Evolutionary conservation across 2,797 vertebrate species (phyloP), one percentile per base, ranked within the genome.

Genomic region (Hipposideros larvatus): DNA sequence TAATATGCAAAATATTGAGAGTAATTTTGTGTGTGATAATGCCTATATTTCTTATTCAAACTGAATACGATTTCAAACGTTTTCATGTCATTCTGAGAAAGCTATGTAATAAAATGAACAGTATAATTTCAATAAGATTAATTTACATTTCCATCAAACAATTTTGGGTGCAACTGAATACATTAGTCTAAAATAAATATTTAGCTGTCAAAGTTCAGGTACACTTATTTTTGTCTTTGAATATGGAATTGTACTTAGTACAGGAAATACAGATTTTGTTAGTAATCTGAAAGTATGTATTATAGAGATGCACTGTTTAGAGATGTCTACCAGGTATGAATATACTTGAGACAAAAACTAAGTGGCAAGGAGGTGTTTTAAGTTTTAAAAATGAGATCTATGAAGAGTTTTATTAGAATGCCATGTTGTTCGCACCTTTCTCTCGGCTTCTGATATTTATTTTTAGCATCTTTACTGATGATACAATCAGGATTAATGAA

Each of bases 401-500:
- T 73, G 13, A 94, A 90, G 61, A 92, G 4, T 43, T 90, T 85
- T 94, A 73, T 93, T 95, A 90, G 51, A 94, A 84, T 96, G 80
- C 46, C 55, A 87, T 77, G 51, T 77, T 96, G 78, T 93, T 95
- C 91, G 51, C 28, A 26, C 46, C 83, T 91, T 96, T 96, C 86
- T 95, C 68, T 87, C 82, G 78, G 83, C 74, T 55, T 90, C 53
- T 87, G 93, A 31, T 80, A 85, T 94, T 97, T 91, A 94, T 90
- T 96, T 94, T 82, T 91, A 91, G 70, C 48, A 68, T 92, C 75
- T 95, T 92, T 85, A 70, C 78, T 96, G 95, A 77, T 91, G 34
- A 74, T 77, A 48, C 51, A 90, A 97, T 96, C 70, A 94, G 77
- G 74, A 90, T 93, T 96, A 97, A 97, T 91, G 97, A 97, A 94